Conservation (phyloP, 2,113 vertebrate genomes). For the Verasper variegatus region DNA sequence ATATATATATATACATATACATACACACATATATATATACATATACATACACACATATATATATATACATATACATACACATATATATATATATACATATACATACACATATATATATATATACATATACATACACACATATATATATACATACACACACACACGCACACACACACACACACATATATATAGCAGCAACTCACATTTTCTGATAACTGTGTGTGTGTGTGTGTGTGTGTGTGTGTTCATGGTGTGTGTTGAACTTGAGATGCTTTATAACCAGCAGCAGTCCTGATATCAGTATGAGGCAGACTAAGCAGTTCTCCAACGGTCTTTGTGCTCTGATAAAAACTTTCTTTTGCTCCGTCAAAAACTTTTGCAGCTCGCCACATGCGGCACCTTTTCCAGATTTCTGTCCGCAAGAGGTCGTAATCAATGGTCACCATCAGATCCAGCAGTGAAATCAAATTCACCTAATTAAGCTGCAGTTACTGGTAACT, state of each 20-base stretch:
- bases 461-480: conserved; percentile 53
- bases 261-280: conserved; percentile 19
- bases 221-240: too few species aligned
- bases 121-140: too few species aligned
- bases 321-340: too few species aligned
- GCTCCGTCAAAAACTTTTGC: conserved; percentile 10
- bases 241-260: neutral
- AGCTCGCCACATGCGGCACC: neutral
- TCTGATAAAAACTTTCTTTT: neutral
- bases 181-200: too few species aligned
- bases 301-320: neutral
- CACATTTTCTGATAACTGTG: neutral
- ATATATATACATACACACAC: too few species aligned
- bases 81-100: too few species aligned
- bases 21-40: too few species aligned
- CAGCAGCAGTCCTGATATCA: conserved; percentile 1
- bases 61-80: too few species aligned
- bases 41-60: too few species aligned
- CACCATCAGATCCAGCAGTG: conserved; percentile 27
- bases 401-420: neutral
- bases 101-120: too few species aligned
- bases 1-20: too few species aligned
- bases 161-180: too few species aligned
- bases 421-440: conserved; percentile 24
- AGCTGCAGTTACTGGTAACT: conserved; percentile 45